phyloP scores from a whole-genome alignment of 2,113 vertebrate genomes.

The Nannospalax galili region DNA sequence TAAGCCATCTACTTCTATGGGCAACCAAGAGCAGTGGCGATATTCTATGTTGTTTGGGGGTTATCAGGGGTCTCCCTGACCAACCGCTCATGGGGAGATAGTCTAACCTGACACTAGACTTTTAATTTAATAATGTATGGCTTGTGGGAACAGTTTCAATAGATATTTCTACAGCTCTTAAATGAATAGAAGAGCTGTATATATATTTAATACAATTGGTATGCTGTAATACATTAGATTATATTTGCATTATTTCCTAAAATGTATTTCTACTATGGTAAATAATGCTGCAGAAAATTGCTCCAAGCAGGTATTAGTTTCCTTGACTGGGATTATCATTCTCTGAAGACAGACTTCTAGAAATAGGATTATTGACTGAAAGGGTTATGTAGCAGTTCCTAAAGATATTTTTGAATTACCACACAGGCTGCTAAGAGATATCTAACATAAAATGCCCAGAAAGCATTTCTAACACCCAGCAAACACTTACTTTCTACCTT shows the following conservation, averaged over 20 bases:
- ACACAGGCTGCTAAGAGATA: not conserved
- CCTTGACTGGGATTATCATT: not conserved
- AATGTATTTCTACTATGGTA: not conserved
- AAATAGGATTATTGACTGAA: not conserved
- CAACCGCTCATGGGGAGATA: not conserved
- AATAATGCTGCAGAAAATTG: slow-evolving; percentile 7
- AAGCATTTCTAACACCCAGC: not conserved
- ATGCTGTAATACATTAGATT: not conserved
- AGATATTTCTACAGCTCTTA: not conserved
- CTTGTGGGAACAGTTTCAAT: not conserved
- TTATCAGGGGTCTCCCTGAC: not conserved
- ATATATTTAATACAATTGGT: not conserved
- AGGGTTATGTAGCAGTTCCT: not conserved
- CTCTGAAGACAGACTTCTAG: not conserved
- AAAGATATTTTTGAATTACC: not conserved
- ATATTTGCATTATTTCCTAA: not conserved
- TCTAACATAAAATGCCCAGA: not conserved
- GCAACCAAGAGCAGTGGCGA: not conserved
- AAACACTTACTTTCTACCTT: not conserved
- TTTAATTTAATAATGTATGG: not conserved
- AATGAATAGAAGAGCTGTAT: not conserved
- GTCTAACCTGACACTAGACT: not conserved
- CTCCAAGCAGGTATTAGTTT: not conserved
- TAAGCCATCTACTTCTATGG: not conserved
- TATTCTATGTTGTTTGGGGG: too few relatives aligned